Evolutionary conservation across 2,113 vertebrate species (phyloP).

Genomic region (Galbula dea): DNA sequence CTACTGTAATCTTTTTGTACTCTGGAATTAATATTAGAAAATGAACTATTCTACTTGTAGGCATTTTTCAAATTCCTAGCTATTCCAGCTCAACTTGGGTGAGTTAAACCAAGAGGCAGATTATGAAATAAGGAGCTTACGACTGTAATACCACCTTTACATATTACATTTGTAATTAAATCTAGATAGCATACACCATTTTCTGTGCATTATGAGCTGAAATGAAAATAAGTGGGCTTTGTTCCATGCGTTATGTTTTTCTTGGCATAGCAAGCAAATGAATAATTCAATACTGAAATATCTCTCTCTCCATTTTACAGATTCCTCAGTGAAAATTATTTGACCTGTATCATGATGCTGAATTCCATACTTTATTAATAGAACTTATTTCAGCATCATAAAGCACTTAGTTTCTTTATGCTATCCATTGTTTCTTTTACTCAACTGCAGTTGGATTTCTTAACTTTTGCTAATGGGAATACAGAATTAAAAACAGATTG

Average conservation of each 20-base stretch:
- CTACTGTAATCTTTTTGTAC: not conserved
- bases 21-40: not conserved
- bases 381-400: not conserved
- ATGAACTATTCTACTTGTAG: not conserved
- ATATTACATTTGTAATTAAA: conserved; percentile 51
- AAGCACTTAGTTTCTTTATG: not conserved
- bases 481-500: not conserved
- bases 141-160: conserved; percentile 12
- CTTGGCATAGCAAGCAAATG: not conserved
- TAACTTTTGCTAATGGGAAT: not conserved
- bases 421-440: not conserved
- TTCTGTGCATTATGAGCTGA: not conserved
- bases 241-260: not conserved
- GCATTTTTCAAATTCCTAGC: conserved; percentile 48
- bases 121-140: conserved; percentile 57
- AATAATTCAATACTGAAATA: not conserved
- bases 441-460: not conserved
- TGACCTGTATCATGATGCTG: not conserved
- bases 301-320: not conserved
- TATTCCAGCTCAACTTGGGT: conserved; percentile 9
- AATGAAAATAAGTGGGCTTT: not conserved
- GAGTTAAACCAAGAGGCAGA: conserved; percentile 29
- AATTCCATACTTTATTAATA: not conserved
- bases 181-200: not conserved
- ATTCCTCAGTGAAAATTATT: not conserved